Base-by-base conservation (phyloP, 1,140 invertebrate genomes). In the Macrosteles quadrilineatus region DNA sequence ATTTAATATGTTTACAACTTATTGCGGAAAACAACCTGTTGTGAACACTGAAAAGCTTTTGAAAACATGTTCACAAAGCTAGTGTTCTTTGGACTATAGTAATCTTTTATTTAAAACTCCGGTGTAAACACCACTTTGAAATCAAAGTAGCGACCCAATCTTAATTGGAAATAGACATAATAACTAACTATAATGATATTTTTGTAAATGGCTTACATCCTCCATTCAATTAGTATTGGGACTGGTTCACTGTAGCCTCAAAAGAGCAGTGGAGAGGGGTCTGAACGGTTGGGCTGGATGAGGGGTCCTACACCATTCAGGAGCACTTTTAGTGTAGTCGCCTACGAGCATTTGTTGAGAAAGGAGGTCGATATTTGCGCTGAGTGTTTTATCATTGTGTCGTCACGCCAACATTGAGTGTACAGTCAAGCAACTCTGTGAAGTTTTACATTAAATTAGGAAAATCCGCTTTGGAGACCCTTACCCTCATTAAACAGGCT, bases 371-470 rank as follows among this genome's bases (percentile, higher is more conserved):
- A 50, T 50, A 9, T 50, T 50, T 50, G 47, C 21, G 47, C 14
- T 21, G 21, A 19, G 47, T 50, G 3, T 9, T 50, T 50, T 59
- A 9, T 36, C 23, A 36, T 65, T 36, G 6, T 36, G 21, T 30
- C 36, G 23, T 40, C 21, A 40, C n/a, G 21, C 30, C 57, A 69
- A 64, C 23, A 69, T 69, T 25, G 64, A 67, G 63, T 27, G 64
- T 43, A 53, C 50, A 25, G 29, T 68, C 23, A 63, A 73, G 31
- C 72, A 73, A 68, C 59, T 68, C 6, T 6, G 31, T 73, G 30
- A 73, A 74, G 63, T 74, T 74, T 71, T 73, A 50, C 57, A 17
- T 73, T 68, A 70, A 68, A 69, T n/a, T 70, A 14, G 50, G 63
- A 2, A 73, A 73, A 73, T 59, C n/a, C 27, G 65, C 57, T 4